Conservation (phyloP, 2,113 vertebrate species). For the Tenrec ecaudatus region DNA sequence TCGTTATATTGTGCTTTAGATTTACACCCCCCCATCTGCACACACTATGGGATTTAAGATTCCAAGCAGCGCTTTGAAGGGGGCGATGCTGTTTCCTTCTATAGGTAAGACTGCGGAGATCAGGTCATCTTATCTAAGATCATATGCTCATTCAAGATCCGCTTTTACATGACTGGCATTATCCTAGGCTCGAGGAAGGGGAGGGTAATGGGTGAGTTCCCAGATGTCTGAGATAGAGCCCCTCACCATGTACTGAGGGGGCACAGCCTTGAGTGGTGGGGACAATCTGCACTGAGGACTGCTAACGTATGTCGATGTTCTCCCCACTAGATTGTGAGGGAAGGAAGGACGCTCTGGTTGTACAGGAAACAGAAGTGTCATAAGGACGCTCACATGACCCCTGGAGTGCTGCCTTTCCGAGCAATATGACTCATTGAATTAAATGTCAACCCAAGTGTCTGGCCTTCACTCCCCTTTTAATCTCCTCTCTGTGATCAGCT, state of each 20-base stretch:
- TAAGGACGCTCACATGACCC: neutral
- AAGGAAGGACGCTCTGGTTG: too few species aligned
- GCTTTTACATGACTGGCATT: neutral
- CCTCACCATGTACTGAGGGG: neutral
- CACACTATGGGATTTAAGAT: neutral
- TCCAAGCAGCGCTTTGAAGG: neutral
- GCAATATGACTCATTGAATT: conserved; percentile 48
- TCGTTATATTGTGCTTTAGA: neutral
- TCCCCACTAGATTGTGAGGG: neutral
- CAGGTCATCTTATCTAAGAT: conserved; percentile 24
- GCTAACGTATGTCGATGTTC: neutral
- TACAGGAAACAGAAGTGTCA: neutral
- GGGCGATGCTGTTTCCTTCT: neutral
- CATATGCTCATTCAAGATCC: neutral
- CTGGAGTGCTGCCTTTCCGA: neutral
- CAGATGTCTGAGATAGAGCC: conserved; percentile 19
- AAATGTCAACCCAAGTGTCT: neutral
- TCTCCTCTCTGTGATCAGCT: neutral
- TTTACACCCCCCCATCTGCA: neutral
- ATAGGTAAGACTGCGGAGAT: neutral
- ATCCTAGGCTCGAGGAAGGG: neutral
- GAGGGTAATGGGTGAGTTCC: conserved; percentile 14
- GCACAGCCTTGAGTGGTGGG: neutral
- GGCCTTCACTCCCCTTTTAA: neutral
- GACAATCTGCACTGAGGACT: neutral